Base-by-base conservation (phyloP, 2,888 invertebrate genomes). In the Pegoplata infirma region DNA sequence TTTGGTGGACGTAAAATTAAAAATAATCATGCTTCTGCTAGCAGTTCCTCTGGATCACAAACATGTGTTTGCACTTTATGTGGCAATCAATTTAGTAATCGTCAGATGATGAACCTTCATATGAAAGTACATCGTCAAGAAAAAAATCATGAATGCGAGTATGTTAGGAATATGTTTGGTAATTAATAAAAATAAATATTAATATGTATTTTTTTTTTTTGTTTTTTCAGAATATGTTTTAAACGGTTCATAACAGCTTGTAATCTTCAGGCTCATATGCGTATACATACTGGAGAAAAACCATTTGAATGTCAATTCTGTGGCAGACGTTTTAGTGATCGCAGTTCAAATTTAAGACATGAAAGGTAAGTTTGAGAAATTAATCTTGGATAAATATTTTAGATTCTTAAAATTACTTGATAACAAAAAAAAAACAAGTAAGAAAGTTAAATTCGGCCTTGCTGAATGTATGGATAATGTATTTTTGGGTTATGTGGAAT, bases 301-400 rank as follows among this genome's bases (percentile, higher is more conserved):
- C 87, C 87, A 0, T 87, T 61, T 32, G 49, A 81, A 17, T 87
- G 87, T 14, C 36, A 25, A 12, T 82, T 81, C 46, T 87, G 89
- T 72, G 59, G 79, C 6, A 83, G 89, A 3, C 83, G 85, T 4
- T 89, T 89, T 71, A 83, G 86, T 0, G 89, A 89, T 83, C 86
- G 87, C 12, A 88, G 87, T n/a, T 87, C 87, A 2, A 84, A 86
- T 58, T 84, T 88, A 3, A 88, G 88, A 63, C 89, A 89, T 71
- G 87, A 88, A 82, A 84, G 89, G 88, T 86, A 53, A 16, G 75
- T 17, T n/a, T n/a, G n/a, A n/a, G n/a, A n/a, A n/a, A n/a, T n/a
- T n/a, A n/a, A n/a, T n/a, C n/a, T n/a, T n/a, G n/a, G n/a, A n/a
- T n/a, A n/a, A n/a, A n/a, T n/a, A n/a, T n/a, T n/a, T n/a, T n/a